A percentile compares a stretch with the other conserved stretches of the same genome.
Conservation (phyloP, 2,888 invertebrate species). For the Leptinotarsa peninsularis region DNA sequence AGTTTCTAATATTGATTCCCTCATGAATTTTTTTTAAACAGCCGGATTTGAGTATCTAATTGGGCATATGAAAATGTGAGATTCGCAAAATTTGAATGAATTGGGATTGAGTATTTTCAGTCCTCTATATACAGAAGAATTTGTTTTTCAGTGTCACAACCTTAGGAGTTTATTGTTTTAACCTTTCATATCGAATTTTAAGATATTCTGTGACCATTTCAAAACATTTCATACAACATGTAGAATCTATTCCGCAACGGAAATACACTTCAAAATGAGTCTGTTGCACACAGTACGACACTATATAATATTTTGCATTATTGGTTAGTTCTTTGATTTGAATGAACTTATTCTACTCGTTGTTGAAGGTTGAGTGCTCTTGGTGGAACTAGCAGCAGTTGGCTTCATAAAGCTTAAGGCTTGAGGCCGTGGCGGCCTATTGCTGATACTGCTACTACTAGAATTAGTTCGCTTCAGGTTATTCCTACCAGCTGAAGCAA, state of each 20-base stretch:
- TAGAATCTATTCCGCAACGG: no score
- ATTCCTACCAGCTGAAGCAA: slow-evolving; percentile 25
- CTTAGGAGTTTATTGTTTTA: neutral
- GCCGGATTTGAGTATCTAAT: no score
- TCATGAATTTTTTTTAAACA: no score
- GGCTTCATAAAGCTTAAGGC: slow-evolving; percentile 83
- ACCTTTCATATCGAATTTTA: neutral
- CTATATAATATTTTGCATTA: neutral
- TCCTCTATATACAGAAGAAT: no score
- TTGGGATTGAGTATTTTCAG: no score
- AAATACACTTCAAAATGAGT: no score
- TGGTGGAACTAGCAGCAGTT: slow-evolving; percentile 85
- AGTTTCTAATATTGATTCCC: no score
- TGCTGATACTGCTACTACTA: slow-evolving; percentile 53
- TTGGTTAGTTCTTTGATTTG: slow-evolving; percentile 47
- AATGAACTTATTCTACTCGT: slow-evolving; percentile 40
- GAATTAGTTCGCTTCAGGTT: slow-evolving; percentile 37
- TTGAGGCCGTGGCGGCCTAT: slow-evolving; percentile 62
- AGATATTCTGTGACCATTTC: no score
- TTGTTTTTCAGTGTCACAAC: no score
- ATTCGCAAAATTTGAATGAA: no score
- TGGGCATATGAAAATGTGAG: no score
- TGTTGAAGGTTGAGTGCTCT: slow-evolving; percentile 58
- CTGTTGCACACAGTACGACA: neutral
- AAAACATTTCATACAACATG: no score